Evolutionary conservation across 2,797 vertebrate species (phyloP), one percentile per base, ranked within the genome.

Genomic region (Adelosebastes latens): DNA sequence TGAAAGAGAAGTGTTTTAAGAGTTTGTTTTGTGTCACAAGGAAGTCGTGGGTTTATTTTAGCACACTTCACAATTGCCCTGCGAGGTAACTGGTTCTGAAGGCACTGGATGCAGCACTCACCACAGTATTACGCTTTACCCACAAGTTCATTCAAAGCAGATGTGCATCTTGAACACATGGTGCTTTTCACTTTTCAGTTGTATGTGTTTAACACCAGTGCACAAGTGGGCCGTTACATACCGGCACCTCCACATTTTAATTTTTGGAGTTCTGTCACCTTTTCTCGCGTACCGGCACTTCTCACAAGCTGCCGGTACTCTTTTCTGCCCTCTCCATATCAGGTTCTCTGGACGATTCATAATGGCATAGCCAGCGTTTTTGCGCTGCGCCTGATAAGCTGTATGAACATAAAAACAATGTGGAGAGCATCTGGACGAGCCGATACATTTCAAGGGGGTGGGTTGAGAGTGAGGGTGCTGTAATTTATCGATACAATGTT

Each of bases 1-100:
- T 76, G 63, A 79, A 70, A 82, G 78, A 39, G 39, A 66, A 25
- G 55, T 27, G 61, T 52, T 71, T 75, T 20, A 59, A 58, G 74
- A 71, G 61, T 84, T 80, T 77, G 42, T 52, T 77, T 62, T 29
- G 31, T 18, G 59, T 62, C 12, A 22, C 20, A 0, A 61, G 63
- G 24, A 72, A 39, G 79, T 63, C 4, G 16, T 36, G 13, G 59
- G 55, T 71, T 70, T 71, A 49, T 65, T 65, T 72, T 59, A 56
- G 68, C 22, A 46, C n/a, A 6, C 34, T 58, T 72, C 56, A 72
- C 22, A 29, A 16, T 69, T 58, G 42, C 6, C 31, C 29, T n/a
- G 36, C n/a, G n/a, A 6, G 39, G 61, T 61, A 42, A n/a, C n/a
- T 25, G 13, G 1, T 22, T 75, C 18, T 55, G 46, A 73, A 79